A percentile compares a stretch with the other conserved stretches of the same genome.
phyloP scores from a whole-genome alignment of 2,113 vertebrate genomes.

The Neogobius melanostomus region DNA sequence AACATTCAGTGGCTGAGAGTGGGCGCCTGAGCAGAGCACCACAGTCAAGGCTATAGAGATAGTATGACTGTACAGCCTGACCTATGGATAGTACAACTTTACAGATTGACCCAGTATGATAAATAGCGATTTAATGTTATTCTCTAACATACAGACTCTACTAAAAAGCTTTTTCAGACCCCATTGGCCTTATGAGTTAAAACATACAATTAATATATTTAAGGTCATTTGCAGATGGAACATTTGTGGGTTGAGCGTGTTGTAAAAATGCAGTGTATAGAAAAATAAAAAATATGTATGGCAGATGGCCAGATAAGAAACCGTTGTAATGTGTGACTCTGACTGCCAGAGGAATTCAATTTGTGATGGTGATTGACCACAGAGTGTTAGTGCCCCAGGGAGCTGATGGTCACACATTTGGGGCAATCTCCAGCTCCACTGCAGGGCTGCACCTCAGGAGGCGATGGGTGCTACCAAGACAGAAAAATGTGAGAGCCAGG shows the following conservation, averaged over 20 bases:
- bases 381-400: constrained; percentile 24
- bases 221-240: not conserved
- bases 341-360: constrained; percentile 38
- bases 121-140: too few species aligned
- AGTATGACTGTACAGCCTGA: too few species aligned
- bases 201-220: not conserved
- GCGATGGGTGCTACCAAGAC: not conserved
- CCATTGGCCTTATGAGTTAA: not conserved
- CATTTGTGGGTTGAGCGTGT: not conserved
- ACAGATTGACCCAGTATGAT: too few species aligned
- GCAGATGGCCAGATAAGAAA: not conserved
- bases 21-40: too few species aligned
- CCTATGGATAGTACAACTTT: too few species aligned
- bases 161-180: not conserved
- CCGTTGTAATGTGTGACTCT: constrained; percentile 29
- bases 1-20: too few species aligned
- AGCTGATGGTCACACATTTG: constrained; percentile 37
- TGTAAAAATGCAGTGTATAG: not conserved
- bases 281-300: not conserved
- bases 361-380: constrained; percentile 38
- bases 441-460: not conserved
- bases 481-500: not conserved
- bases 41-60: too few species aligned
- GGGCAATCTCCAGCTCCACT: constrained; percentile 20
- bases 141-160: too few species aligned